Conservation (phyloP, 2,888 invertebrate species). For the Campaea margaritaria region DNA sequence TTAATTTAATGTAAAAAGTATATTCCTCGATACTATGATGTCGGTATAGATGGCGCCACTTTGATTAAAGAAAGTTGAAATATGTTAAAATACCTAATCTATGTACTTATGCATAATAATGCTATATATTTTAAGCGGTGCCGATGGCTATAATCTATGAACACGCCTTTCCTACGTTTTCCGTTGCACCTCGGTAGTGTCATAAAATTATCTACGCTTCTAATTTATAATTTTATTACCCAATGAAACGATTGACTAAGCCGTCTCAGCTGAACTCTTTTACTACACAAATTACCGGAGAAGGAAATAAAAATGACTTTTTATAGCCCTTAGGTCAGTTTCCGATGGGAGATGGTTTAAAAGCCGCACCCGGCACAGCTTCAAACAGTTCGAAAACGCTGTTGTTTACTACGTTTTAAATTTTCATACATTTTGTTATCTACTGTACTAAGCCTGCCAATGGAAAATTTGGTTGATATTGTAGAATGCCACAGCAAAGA, state of each 20-base stretch:
- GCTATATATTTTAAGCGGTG: neutral
- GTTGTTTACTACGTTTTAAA: neutral
- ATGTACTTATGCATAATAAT: constrained; percentile 1
- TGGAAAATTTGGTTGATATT: no score
- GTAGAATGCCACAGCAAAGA: no score
- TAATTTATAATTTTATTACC: constrained; percentile 5
- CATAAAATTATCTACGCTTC: constrained; percentile 13
- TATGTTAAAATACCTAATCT: no score
- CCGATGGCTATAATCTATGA: constrained; percentile 1
- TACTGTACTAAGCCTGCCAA: no score
- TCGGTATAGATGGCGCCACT: no score
- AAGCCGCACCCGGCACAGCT: neutral
- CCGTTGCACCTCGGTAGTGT: neutral
- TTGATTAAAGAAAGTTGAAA: no score
- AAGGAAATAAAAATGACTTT: constrained; percentile 7
- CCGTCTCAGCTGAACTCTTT: constrained; percentile 9
- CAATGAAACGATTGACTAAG: constrained; percentile 12
- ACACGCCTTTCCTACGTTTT: no score
- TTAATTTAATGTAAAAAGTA: no score
- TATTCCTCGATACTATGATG: no score
- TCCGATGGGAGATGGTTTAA: neutral
- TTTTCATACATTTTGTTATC: no score
- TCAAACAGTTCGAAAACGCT: neutral
- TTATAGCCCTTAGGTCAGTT: constrained; percentile 3
- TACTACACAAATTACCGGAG: constrained; percentile 6